Base-by-base conservation (phyloP, 2,113 vertebrate species). In the Gymnarchus niloticus region DNA sequence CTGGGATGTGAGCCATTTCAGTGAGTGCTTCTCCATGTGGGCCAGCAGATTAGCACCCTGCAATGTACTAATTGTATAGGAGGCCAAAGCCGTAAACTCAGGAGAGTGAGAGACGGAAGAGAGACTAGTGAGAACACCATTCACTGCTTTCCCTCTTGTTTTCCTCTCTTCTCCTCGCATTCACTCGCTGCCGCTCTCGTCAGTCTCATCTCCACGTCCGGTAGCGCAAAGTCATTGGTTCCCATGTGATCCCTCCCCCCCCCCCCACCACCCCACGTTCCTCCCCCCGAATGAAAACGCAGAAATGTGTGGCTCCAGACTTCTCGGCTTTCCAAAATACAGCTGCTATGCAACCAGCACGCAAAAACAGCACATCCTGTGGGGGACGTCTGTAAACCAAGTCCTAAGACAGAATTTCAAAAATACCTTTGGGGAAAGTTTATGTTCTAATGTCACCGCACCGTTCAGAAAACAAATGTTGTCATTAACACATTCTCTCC, bases 331-430 rank as follows among this genome's bases (percentile, higher is more conserved):
- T 94, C 93, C 93, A 93, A 94, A 95, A 94, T 94, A 95, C 92
- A 94, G 93, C 93, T 93, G 93, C 94, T 93, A 93, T 78, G 93
- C 93, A 94, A 95, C 92, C 92, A 92, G 91, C 91, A 87, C 80
- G 85, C 89, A 88, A 89, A 93, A 78, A 44, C 0, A 10, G 5
- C 3, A 12, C 12, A 28, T 14, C 57, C 28, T 12, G 25, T 44
- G 57, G 57, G 23, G 56, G 10, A 23, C 56, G 28, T 57, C 54
- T 84, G 49, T 6, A 23, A 10, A 21, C 46, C 10, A 46, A 6
- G 83, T 28, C 57, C 8, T 17, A 3, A 33, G 23, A 5, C 10
- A 2, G 7, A 44, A 33, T 44, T 57, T 6, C 25, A 57, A 21
- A 56, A 19, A 57, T 41, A 56, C 3, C 2, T 49, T 49, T 46